Conservation (phyloP, 2,888 invertebrate species). For the Calameuta idolon region DNA sequence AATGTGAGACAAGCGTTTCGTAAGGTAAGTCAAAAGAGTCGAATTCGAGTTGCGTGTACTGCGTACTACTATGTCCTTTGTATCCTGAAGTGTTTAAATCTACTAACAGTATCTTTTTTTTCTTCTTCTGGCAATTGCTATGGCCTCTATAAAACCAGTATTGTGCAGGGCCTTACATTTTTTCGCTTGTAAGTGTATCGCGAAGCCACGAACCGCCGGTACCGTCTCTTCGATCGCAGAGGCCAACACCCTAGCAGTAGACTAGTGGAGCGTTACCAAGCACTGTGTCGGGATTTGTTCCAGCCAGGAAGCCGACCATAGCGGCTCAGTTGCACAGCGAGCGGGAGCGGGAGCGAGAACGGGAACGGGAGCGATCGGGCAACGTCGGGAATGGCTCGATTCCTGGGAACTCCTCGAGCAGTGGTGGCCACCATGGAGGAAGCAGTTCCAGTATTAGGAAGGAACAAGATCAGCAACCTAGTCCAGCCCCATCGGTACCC, state of each 20-base stretch:
- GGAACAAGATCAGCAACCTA: constrained; percentile 44
- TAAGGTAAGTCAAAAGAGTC: neutral
- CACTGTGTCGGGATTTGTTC: constrained; percentile 69
- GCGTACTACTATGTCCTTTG: neutral
- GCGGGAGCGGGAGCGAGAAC: constrained; percentile 69
- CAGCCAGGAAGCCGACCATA: constrained; percentile 75
- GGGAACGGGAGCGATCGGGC: constrained; percentile 56
- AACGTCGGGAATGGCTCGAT: constrained; percentile 39
- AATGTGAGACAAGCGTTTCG: neutral
- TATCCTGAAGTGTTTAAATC: neutral
- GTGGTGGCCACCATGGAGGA: constrained; percentile 27
- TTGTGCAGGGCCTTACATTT: neutral
- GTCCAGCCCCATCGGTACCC: constrained; percentile 20
- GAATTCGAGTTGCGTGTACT: neutral
- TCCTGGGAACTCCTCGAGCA: constrained; percentile 27
- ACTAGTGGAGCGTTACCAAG: constrained; percentile 60
- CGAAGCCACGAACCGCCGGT: neutral
- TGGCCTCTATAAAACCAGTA: neutral
- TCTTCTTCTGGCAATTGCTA: neutral
- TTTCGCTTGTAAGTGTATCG: neutral
- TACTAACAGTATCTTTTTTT: neutral
- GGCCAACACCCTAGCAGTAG: constrained; percentile 1
- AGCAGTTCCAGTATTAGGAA: constrained; percentile 42
- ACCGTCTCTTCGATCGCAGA: neutral
- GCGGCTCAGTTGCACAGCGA: constrained; percentile 69